Evolutionary conservation across 2,113 vertebrate species (phyloP).

Genomic region (Archilochus colubris): DNA sequence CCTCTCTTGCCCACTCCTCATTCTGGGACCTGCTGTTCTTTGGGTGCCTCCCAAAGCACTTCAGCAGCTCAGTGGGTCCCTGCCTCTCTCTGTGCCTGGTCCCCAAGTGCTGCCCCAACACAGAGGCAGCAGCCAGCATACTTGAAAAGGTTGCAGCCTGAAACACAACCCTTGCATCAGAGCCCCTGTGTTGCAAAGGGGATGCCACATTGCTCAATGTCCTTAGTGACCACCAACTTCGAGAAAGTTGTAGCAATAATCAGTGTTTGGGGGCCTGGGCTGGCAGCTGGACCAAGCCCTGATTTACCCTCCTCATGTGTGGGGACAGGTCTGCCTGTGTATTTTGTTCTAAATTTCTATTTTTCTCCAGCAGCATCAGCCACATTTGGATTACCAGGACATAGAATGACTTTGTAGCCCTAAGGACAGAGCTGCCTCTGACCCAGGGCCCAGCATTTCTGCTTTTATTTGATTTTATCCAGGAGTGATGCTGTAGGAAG

Average conservation of each 20-base stretch:
- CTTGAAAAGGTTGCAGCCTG: not conserved
- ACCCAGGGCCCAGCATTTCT: not conserved
- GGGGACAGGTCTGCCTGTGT: not conserved
- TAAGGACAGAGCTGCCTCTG: not conserved
- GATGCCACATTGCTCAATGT: not conserved
- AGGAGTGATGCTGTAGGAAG: not conserved
- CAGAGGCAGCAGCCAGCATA: accelerated
- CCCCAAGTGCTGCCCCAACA: not conserved
- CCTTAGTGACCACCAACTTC: not conserved
- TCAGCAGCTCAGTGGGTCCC: not conserved
- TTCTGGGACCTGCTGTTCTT: not conserved
- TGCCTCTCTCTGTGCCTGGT: not conserved
- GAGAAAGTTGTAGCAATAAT: not conserved
- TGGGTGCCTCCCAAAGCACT: not conserved
- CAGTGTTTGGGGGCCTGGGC: not conserved
- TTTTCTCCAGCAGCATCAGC: not conserved
- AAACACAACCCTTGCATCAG: not conserved
- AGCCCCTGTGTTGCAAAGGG: constrained; percentile 22
- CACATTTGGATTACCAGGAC: not conserved
- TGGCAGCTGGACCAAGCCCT: not conserved
- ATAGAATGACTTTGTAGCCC: accelerated
- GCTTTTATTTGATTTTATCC: not conserved
- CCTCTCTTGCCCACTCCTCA: not conserved
- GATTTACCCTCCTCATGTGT: not conserved
- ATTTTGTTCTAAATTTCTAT: constrained; percentile 3